These are phyloP conservation scores for Mamestra brassicae DNA, from an alignment of 2,888 invertebrate genomes.

Conservation along the genomic window DNA sequence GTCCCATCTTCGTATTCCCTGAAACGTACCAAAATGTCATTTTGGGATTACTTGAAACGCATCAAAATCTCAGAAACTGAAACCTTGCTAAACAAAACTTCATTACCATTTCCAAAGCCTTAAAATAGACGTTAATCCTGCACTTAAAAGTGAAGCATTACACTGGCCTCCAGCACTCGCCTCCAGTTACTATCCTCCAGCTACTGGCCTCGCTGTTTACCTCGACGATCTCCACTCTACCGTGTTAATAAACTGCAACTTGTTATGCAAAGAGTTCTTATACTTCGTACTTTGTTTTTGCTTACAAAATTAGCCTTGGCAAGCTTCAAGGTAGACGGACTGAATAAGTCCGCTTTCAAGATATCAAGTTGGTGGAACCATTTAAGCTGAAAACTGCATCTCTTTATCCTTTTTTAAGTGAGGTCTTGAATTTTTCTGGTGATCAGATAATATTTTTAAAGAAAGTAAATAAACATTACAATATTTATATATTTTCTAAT, in stretches of 20 bases:
- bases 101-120: not conserved
- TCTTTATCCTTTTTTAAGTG: not conserved
- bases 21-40: not conserved
- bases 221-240: slow-evolving; percentile 40
- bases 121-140: slow-evolving; percentile 23
- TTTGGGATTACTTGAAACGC: not conserved
- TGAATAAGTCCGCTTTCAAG: slow-evolving; percentile 6
- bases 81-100: slow-evolving; percentile 4
- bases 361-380: not conserved
- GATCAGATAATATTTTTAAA: no score
- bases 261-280: slow-evolving; percentile 55
- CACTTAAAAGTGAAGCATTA: slow-evolving; percentile 13
- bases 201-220: slow-evolving; percentile 27
- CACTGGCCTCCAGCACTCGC: slow-evolving; percentile 8
- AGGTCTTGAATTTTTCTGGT: not conserved
- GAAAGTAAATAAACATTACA: no score
- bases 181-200: slow-evolving; percentile 3
- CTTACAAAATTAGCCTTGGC: slow-evolving; percentile 29
- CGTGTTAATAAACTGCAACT: slow-evolving; percentile 52
- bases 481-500: no score
- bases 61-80: not conserved
- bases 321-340: slow-evolving; percentile 14
- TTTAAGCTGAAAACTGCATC: not conserved
- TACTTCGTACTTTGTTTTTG: slow-evolving; percentile 45
- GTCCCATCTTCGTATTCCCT: not conserved